Base-by-base conservation (phyloP, 1,140 invertebrate species). In the Drosophila ficusphila region DNA sequence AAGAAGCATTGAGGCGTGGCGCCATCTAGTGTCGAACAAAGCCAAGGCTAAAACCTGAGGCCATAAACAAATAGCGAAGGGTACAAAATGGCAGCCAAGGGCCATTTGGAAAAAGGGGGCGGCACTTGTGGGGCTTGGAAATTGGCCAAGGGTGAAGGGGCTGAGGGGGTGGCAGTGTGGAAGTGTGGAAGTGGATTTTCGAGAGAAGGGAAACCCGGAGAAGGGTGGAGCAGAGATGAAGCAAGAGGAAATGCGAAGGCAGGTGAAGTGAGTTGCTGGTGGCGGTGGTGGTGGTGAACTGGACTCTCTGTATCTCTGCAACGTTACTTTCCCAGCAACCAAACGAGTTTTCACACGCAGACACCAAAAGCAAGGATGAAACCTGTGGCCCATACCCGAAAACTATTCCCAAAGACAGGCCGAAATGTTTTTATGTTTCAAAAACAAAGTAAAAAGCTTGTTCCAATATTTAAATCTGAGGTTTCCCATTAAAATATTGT, bases 81-180 rank as follows among this genome's bases (percentile, higher is more conserved):
- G 25, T 25, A 60, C 70, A 79, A 79, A 79, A 74, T 79, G 76
- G 76, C 76, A 70, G 75, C 62, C 48, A 47, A 77, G 58, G 58
- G 58, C 58, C 58, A 41, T 60, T 58, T 16, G 53, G 34, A 21
- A 41, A 62, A 42, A 29, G 58, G 52, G 53, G 57, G 68, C 46
- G 34, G 34, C 72, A 79, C 77, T 81, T 81, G 77, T 76, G 51
- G 54, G 78, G 77, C 78, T 81, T 81, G 77, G 25, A 72, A 81
- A 81, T 81, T 76, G 64, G 71, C 65, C 53, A 65, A 41, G 25
- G 21, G 57, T 16, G 46, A 33, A 27, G 29, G 61, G 23, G 48
- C 14, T 11, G 9, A 3, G 11, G 18, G 34, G 5, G 2, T 7
- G 18, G 19, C n/a, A n/a, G n/a, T n/a, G n/a, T n/a, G 3, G 3